A percentile compares a stretch with the other conserved stretches of the same genome.
These are phyloP conservation scores for Sarcophaga bullata DNA, from an alignment of 1,140 invertebrate species.

Conservation along the genomic window DNA sequence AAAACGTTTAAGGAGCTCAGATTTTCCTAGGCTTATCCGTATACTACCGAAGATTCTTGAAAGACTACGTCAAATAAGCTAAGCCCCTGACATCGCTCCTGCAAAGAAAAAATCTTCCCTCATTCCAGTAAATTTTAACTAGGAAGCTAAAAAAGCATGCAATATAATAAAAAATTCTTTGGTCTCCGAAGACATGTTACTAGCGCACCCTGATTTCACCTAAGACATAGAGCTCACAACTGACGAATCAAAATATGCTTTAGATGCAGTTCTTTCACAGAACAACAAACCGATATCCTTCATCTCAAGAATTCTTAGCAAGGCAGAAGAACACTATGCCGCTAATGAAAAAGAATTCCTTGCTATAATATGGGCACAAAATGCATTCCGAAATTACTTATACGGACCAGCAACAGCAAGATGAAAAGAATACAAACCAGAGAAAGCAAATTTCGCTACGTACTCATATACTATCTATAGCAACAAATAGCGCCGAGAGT, in stretches of 20 bases:
- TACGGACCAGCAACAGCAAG: not conserved
- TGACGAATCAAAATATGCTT: constrained; percentile 29
- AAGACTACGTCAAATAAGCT: too few relatives aligned
- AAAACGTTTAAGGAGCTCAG: too few relatives aligned
- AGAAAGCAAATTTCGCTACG: too few relatives aligned
- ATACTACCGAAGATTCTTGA: too few relatives aligned
- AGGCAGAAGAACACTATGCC: constrained; percentile 47
- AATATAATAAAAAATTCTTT: constrained; percentile 49
- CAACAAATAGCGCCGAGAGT: too few relatives aligned
- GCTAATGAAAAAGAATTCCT: constrained; percentile 59
- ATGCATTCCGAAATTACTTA: not conserved
- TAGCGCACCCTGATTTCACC: constrained; percentile 44
- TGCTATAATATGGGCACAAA: constrained; percentile 63
- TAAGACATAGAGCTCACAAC: constrained; percentile 35
- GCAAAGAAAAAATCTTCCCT: too few relatives aligned
- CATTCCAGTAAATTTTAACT: too few relatives aligned
- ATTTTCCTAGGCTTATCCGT: too few relatives aligned
- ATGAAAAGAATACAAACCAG: too few relatives aligned
- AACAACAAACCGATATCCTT: constrained; percentile 18
- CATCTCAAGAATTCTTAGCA: constrained; percentile 29
- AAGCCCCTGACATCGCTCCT: too few relatives aligned
- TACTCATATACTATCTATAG: too few relatives aligned
- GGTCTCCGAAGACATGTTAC: constrained; percentile 50
- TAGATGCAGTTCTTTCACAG: constrained; percentile 16
- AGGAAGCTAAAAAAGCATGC: constrained; percentile 53